Evolutionary conservation across 2,888 invertebrate species (phyloP), one percentile per base, ranked within the genome.

Genomic region (Lepidocyrtinus sp.): DNA sequence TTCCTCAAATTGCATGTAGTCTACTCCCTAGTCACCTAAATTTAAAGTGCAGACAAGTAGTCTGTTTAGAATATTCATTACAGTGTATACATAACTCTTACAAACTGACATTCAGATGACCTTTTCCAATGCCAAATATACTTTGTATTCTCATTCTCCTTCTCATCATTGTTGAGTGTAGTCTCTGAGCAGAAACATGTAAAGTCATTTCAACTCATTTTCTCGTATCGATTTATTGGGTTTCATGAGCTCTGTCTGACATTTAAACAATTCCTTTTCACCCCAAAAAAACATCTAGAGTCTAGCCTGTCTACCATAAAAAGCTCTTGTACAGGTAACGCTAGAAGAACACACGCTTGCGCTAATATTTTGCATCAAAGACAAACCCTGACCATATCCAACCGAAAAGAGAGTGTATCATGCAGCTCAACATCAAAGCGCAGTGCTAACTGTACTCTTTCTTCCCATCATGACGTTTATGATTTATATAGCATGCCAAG

Each of bases 381-480:
- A n/a, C n/a, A 12, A 12, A 50, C 50, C 50, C 50, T 50, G 50
- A 50, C 50, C 50, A 50, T 50, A 50, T 50, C 50, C 50, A 50
- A 50, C 50, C n/a, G 50, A 50, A 50, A 50, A 50, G 2, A 50
- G 50, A 50, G 50, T 50, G 50, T n/a, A n/a, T n/a, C n/a, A n/a
- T n/a, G n/a, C n/a, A n/a, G n/a, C n/a, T n/a, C n/a, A n/a, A n/a
- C n/a, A n/a, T n/a, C n/a, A n/a, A n/a, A n/a, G n/a, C n/a, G n/a
- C n/a, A n/a, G n/a, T n/a, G n/a, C n/a, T n/a, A n/a, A n/a, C n/a
- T n/a, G n/a, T n/a, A n/a, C n/a, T n/a, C n/a, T n/a, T n/a, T n/a
- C n/a, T n/a, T n/a, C n/a, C n/a, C n/a, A n/a, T n/a, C n/a, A n/a
- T n/a, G n/a, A n/a, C n/a, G 15, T 12, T 50, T 36, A 50, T 50